Evolutionary conservation across 2,113 vertebrate species (phyloP), one percentile per base, ranked within the genome.

Genomic region (Rattus rattus): DNA sequence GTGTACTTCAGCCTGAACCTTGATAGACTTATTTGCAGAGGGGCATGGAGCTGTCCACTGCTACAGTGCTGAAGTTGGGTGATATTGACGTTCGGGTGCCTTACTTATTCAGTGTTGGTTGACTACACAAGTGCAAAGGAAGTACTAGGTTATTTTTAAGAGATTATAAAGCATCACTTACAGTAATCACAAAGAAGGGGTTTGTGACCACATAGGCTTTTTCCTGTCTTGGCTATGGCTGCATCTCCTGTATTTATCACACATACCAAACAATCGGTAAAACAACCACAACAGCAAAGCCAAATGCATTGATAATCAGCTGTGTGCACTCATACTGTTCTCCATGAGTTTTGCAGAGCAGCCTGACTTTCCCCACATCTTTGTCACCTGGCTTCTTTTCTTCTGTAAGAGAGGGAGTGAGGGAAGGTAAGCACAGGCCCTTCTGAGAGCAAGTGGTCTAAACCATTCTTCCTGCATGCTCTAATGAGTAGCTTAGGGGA

Each of bases 1-100:
- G 36, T 30, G 36, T 13, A 17, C 2, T 17, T 0, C 5, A 20
- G 86, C 36, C 33, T 28, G 36, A 69, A 9, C 19, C 22, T 10
- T n/a, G 24, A 22, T 7, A 79, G 70, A 49, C 54, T 1, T 24
- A 0, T 2, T 1, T 14, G 3, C 10, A 0, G 0, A 0, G 6
- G 13, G 1, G 3, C 0, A 0, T 1, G 81, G 92, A 85, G 59
- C 94, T 98, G 85, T 97, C 96, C 88, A 0, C 2, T 14, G 1
- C 26, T 0, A 0, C 17, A 54, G 97, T 97, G 72, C 94, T 94
- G 97, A 96, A 90, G 22, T 28, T 69, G 4, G 12, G 0, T 1
- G 65, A 16, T 7, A 0, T 2, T 39, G 28, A 94, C 49, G 67
- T 9, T 0, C 2, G 11, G 70, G 59, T 1, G n/a, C 7, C 1